Percentiles rank a stretch among this genome's conserved stretches.
phyloP scores from a whole-genome alignment of 1,140 invertebrate species.

The Bursaphelenchus mucronatus region DNA sequence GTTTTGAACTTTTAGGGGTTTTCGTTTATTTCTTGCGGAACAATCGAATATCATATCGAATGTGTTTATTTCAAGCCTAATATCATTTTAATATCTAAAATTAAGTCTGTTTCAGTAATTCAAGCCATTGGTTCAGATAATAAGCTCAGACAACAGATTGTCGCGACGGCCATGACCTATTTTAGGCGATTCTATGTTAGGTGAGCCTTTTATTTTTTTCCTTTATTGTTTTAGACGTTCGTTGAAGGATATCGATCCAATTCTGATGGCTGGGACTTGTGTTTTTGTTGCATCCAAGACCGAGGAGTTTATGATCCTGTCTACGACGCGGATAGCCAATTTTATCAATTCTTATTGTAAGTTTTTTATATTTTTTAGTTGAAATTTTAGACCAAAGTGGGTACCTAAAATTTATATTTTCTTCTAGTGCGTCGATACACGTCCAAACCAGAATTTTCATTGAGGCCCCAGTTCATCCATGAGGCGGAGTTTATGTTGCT shows the following conservation, averaged over 20 bases:
- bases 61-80: no score
- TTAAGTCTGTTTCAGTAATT: no score
- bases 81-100: no score
- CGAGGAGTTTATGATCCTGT: constrained; percentile 88
- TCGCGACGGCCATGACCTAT: constrained; percentile 97
- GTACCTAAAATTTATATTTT: no score
- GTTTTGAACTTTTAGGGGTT: background rate
- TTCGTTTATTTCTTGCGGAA: background rate
- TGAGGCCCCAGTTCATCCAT: constrained; percentile 36
- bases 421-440: constrained; percentile 66
- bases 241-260: constrained; percentile 92
- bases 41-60: no score
- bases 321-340: no score
- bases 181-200: constrained; percentile 94
- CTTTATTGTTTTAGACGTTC: constrained; percentile 72
- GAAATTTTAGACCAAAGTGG: no score
- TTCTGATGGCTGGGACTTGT: constrained; percentile 89
- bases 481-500: constrained; percentile 99
- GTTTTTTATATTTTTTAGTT: no score
- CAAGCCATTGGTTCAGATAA: no score
- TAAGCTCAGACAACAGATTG: constrained; percentile 72
- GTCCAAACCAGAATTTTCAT: constrained; percentile 73
- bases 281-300: constrained; percentile 96
- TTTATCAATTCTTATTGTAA: no score
- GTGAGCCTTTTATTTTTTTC: constrained; percentile 47